Evolutionary conservation across 2,113 vertebrate genomes (phyloP).

Genomic region (Puntigrus tetrazona): DNA sequence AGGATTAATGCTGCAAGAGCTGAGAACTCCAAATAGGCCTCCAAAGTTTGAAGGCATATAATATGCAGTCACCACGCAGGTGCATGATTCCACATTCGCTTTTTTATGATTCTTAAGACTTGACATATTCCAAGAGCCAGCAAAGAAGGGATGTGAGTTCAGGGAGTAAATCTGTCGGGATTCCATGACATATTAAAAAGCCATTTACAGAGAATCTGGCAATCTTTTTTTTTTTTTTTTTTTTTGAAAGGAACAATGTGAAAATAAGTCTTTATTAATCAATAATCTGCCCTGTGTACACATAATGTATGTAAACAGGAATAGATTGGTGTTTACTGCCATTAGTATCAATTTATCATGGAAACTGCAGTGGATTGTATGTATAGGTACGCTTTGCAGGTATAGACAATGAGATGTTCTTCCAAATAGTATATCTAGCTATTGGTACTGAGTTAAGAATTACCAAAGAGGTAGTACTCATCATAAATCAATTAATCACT

Average conservation of each 20-base stretch:
- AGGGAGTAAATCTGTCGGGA: neutral
- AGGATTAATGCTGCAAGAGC: slow-evolving; percentile 75
- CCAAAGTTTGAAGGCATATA: slow-evolving; percentile 68
- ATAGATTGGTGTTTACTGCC: too few relatives aligned
- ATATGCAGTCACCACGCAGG: slow-evolving; percentile 51
- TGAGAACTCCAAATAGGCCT: slow-evolving; percentile 74
- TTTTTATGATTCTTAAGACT: slow-evolving; percentile 49
- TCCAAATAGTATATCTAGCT: neutral
- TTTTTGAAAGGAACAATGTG: too few relatives aligned
- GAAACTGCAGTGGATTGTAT: too few relatives aligned
- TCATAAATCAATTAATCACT: neutral
- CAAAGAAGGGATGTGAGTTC: neutral
- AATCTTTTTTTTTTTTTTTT: neutral
- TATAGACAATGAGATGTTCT: too few relatives aligned
- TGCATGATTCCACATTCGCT: slow-evolving; percentile 66
- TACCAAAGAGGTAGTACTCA: neutral
- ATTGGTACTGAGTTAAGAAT: neutral
- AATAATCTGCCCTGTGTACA: too few relatives aligned
- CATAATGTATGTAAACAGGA: too few relatives aligned
- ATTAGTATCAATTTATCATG: too few relatives aligned
- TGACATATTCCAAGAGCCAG: neutral
- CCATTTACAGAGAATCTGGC: neutral
- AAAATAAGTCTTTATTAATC: too few relatives aligned
- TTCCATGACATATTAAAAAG: neutral
- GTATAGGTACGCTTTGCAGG: too few relatives aligned